These are phyloP conservation scores for Lamellibrachia satsuma DNA, from an alignment of 2,888 invertebrate species.

Conservation along the genomic window DNA sequence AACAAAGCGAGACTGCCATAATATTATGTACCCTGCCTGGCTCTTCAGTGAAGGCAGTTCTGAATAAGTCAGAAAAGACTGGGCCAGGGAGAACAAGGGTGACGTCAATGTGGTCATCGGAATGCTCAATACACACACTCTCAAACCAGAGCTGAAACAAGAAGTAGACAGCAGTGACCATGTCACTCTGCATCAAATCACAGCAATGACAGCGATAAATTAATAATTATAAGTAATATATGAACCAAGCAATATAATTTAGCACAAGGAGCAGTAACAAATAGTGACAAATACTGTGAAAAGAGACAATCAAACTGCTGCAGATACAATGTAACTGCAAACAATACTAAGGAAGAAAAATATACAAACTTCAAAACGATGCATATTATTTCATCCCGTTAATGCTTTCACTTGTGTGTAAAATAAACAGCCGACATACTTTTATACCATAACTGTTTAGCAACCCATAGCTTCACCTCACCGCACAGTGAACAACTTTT, in stretches of 20 bases:
- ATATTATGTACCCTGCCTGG: slow-evolving; percentile 67
- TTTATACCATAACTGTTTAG: no score
- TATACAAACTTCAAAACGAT: no score
- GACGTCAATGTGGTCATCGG: slow-evolving; percentile 36
- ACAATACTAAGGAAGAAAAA: slow-evolving; percentile 49
- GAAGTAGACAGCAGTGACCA: neutral
- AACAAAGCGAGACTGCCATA: neutral
- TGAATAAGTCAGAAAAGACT: slow-evolving; percentile 76
- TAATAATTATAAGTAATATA: neutral
- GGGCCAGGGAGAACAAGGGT: slow-evolving; percentile 76
- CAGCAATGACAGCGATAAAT: neutral
- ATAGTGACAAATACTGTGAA: neutral
- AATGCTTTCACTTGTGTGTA: no score
- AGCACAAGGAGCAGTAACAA: no score
- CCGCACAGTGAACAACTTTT: no score
- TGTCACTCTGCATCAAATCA: no score
- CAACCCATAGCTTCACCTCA: no score
- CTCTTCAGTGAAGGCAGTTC: slow-evolving; percentile 76
- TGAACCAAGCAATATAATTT: neutral
- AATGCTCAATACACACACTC: slow-evolving; percentile 34
- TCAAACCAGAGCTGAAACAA: slow-evolving; percentile 77
- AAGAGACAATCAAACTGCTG: neutral
- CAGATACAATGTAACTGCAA: slow-evolving; percentile 67
- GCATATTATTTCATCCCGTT: no score
- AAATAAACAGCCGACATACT: no score